phyloP scores from a whole-genome alignment of 1,140 invertebrate species.

The Procambarus clarkii region DNA sequence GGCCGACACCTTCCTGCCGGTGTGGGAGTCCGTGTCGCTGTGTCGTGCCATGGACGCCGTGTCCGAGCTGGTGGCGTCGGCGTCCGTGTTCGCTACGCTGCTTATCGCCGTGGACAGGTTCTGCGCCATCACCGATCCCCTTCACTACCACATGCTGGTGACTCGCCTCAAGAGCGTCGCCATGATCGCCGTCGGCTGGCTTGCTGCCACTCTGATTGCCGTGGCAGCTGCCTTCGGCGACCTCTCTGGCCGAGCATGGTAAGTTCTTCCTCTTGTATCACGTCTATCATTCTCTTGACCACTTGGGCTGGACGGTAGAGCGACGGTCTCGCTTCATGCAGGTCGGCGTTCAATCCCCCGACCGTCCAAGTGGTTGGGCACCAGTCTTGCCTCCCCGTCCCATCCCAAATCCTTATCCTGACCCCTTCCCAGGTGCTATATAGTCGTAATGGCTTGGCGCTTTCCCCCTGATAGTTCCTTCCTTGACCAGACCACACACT shows the following conservation, averaged over 20 bases:
- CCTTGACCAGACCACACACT: too few species aligned
- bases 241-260: slow-evolving; percentile 74
- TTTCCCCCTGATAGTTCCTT: too few species aligned
- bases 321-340: too few species aligned
- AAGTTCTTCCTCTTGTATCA: not conserved
- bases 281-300: not conserved
- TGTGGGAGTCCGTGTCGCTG: slow-evolving; percentile 64
- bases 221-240: slow-evolving; percentile 78
- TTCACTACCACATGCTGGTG: slow-evolving; percentile 88
- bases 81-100: slow-evolving; percentile 83
- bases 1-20: slow-evolving; percentile 75
- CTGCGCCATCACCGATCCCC: slow-evolving; percentile 89
- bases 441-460: too few species aligned
- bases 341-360: too few species aligned
- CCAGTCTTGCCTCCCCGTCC: too few species aligned
- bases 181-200: slow-evolving; percentile 83
- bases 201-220: slow-evolving; percentile 78
- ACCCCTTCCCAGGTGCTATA: too few species aligned
- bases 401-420: too few species aligned
- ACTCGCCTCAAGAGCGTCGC: slow-evolving; percentile 84
- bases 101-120: slow-evolving; percentile 91
- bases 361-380: too few species aligned
- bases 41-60: slow-evolving; percentile 78
- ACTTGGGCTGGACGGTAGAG: too few species aligned
- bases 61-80: slow-evolving; percentile 78